Evolutionary conservation across 2,888 invertebrate species (phyloP).

Genomic region (Cephus rjabovi): DNA sequence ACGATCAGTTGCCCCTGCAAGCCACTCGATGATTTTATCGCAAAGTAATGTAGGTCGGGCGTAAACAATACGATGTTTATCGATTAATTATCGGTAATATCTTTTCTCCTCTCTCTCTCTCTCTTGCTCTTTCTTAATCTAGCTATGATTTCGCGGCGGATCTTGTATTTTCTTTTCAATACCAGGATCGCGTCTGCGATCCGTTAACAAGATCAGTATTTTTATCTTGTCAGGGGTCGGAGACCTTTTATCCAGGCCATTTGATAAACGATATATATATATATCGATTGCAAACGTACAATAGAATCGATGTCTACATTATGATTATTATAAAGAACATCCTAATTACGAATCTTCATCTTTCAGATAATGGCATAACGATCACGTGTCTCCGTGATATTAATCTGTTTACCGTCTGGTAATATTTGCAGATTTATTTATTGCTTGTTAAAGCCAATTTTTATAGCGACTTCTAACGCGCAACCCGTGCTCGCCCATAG

Average conservation of each 20-base stretch:
- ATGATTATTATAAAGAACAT: background rate
- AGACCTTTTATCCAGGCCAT: background rate
- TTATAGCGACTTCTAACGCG: background rate
- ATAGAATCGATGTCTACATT: background rate
- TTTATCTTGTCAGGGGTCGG: background rate
- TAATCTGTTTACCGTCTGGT: background rate
- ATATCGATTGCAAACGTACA: background rate
- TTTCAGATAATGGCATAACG: too few species aligned
- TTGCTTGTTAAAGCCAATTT: background rate
- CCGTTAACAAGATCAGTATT: background rate
- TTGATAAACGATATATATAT: background rate
- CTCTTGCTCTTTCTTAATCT: conserved; percentile 35
- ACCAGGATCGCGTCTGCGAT: background rate
- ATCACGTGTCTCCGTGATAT: background rate
- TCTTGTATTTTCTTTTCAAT: background rate
- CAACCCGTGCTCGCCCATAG: background rate
- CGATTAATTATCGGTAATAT: conserved; percentile 56
- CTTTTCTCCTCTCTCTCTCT: conserved; percentile 8
- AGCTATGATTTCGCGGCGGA: background rate
- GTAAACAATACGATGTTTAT: conserved; percentile 59
- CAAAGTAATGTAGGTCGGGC: conserved; percentile 63
- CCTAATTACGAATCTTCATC: too few species aligned
- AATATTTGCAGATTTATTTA: background rate
- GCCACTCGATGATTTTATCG: conserved; percentile 50
- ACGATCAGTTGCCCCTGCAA: background rate